Base-by-base conservation (phyloP, 2,797 vertebrate species). In the Buphagus erythrorhynchus region DNA sequence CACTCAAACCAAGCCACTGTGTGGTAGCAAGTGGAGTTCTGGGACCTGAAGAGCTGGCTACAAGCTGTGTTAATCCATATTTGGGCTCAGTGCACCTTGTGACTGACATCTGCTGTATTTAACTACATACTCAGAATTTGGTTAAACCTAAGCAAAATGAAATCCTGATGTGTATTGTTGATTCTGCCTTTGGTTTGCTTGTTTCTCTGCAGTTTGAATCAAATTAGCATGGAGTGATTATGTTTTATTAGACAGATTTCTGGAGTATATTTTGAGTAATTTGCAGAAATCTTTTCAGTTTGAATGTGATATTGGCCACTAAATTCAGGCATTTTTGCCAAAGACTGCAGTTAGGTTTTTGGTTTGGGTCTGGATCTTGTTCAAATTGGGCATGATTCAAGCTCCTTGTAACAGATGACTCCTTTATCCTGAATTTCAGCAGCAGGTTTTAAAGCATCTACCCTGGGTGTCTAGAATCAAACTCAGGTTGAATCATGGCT, bases 61-160 rank as follows among this genome's bases (percentile, higher is more conserved):
- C 1, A 5, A 76, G 14, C 33, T 91, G 17, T 38, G 16, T 36
- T 89, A n/a, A 25, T 36, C 78, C 24, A 33, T 15, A 16, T n/a
- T 74, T 71, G 46, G 51, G 54, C 49, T 92, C 36, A 1, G 19
- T 42, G 36, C 19, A 58, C 43, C 76, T 66, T 67, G 54, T 69
- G 52, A 22, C 42, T 52, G 17, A 26, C 72, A 75, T 77, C 86
- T 90, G 65, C 36, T 89, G 86, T 82, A 18, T 57, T 77, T 67
- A 85, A 36, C n/a, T 35, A 15, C 33, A 18, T 5, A 12, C 6
- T 28, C 75, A 75, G 40, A 18, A 35, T 54, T 36, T 36, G 22
- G 42, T 74, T 75, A 62, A 95, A 92, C 46, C 0, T 0, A 80
- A 86, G 57, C 72, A 89, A 92, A 74, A 77, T 28, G 63, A 57